Conservation (phyloP, 30 jellyfish, hydroid and myxozoan genomes). For the Pseudorhiza aurosa region DNA sequence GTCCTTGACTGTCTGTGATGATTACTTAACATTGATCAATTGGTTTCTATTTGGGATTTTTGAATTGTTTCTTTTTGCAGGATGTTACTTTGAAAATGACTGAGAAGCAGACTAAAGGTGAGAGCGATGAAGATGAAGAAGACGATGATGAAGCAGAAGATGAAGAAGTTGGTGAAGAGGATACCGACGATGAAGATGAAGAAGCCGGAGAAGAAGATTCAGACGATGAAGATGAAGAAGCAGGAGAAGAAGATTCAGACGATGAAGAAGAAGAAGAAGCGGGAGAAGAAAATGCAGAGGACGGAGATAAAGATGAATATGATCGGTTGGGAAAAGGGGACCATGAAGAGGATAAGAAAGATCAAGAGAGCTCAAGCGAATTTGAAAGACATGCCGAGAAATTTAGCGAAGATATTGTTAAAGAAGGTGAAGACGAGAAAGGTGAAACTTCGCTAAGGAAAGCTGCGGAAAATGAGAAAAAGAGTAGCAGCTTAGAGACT, state of each 20-base stretch:
- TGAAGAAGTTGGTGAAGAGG: slow-evolving; percentile 61
- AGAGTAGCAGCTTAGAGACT: neutral
- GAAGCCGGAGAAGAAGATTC: slow-evolving; percentile 52
- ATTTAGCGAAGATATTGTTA: neutral
- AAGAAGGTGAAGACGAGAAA: slow-evolving; percentile 3
- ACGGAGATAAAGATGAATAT: neutral
- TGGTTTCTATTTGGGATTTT: too few relatives aligned
- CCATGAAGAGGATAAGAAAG: slow-evolving; percentile 32
- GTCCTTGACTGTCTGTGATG: too few relatives aligned
- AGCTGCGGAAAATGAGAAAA: neutral
- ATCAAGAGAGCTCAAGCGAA: neutral
- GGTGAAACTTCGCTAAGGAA: neutral
- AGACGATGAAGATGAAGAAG: slow-evolving; percentile 56
- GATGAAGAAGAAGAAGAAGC: slow-evolving; percentile 40
- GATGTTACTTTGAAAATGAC: slow-evolving; percentile 80
- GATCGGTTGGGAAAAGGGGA: slow-evolving; percentile 26
- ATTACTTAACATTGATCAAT: too few relatives aligned
- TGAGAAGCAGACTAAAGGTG: slow-evolving; percentile 5
- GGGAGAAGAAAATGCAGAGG: slow-evolving; percentile 19
- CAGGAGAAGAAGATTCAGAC: slow-evolving; percentile 29
- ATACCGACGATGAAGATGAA: slow-evolving; percentile 16
- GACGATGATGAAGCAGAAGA: slow-evolving; percentile 64
- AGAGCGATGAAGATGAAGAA: slow-evolving; percentile 45
- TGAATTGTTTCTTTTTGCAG: slow-evolving; percentile 29
- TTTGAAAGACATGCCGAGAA: neutral